Base-by-base conservation (phyloP, 2,113 vertebrate genomes). In the Grammomys dolichurus region DNA sequence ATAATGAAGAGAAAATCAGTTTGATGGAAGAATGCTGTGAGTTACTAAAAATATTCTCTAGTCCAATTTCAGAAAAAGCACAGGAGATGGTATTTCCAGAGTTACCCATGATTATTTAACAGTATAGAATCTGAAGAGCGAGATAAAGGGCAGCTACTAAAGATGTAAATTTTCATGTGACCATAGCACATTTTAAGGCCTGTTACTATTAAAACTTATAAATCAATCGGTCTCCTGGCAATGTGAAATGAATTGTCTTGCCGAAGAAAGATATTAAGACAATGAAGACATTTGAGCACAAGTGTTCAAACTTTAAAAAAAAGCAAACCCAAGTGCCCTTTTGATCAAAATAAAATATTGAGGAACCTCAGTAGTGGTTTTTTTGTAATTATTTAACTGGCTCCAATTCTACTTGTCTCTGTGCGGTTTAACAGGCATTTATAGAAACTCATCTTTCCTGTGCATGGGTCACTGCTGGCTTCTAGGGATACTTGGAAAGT, bases 241-340 rank as follows among this genome's bases (percentile, higher is more conserved):
- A 69, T 31, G 43, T 12, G 81, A 81, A 89, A 28, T 82, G 26
- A 91, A 73, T 72, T 90, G 20, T 26, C 20, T 90, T 80, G 60
- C 13, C 67, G 78, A 93, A 56, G 33, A 93, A 95, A 94, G 24
- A 17, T 33, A 31, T 43, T 31, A 16, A 93, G 36, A 96, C 73
- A 7, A 60, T 69, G 69, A 26, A 43, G 20, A 90, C 40, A 92
- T 80, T 43, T 75, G 12, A 85, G 20, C 43, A 78, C 1, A 78
- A 2, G 3, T 67, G 1, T 87, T 90, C 31, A 73, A 28, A 58
- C 22, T 58, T 72, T 43, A 73, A 54, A 43, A 17, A 36, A 20
- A 13, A 40, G 40, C 40, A 40, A 17, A 40, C 48, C 40, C 24
- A 73, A 40, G 14, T 80, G 17, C 11, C 10, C 0, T 76, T 92